Base-by-base conservation (phyloP, 2,113 vertebrate genomes). In the Pterophyllum scalare region DNA sequence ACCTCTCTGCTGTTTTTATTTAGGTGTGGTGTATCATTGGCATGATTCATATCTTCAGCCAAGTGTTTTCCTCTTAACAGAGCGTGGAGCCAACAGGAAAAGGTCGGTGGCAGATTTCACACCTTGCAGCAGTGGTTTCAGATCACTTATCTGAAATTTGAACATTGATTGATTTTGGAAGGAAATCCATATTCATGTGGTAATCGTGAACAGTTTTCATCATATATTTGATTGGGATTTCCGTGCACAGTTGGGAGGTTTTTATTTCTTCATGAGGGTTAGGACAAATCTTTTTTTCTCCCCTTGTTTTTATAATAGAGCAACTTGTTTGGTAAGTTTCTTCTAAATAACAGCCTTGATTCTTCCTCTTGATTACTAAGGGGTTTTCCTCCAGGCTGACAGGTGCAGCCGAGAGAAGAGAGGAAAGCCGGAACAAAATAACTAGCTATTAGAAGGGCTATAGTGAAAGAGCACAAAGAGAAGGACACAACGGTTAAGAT, bases 381-480 rank as follows among this genome's bases (percentile, higher is more conserved):
- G 57, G 22, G 24, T 59, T 89, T 72, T 70, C 54, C 61, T 80
- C 17, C 14, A 15, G 74, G 54, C n/a, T 19, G 87, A 60, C 89
- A 91, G 87, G 85, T 93, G 93, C 89, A 88, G 79, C 80, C 6
- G 28, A 17, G 20, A 80, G 77, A 85, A 31, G 54, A 84, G 65
- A 61, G 57, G 31, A 80, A 33, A 79, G 57, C 67, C 54, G 33
- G n/a, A 90, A 91, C 83, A 87, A 77, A 84, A 87, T 54, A 89
- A 83, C 79, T 78, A 17, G 67, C 24, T 83, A 88, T 89, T 92
- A 93, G 64, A 62, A 56, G 35, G 14, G 33, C 56, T 67, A 10
- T 14, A 31, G 9, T 80, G 57, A 83, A 75, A 59, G 38, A 87
- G 62, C 19, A 62, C 59, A 75, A 17, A 40, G 59, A 76, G 61